Conservation (phyloP, 2,888 invertebrate genomes). For the Lepeophtheirus nordmannii region DNA sequence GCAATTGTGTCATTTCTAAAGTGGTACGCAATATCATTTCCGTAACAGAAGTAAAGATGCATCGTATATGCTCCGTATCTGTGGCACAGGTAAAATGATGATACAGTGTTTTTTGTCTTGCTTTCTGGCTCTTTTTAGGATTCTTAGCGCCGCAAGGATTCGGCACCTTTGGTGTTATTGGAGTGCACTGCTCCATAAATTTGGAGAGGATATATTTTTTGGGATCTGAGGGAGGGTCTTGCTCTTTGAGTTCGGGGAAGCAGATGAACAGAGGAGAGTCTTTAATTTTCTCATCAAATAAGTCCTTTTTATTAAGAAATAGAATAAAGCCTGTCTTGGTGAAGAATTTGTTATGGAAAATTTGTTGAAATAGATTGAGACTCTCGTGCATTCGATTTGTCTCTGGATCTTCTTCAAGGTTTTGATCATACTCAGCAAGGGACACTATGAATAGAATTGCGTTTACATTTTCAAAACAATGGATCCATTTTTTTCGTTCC, state of each 20-base stretch:
- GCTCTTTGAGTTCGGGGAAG: conserved; percentile 10
- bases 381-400: conserved; percentile 49
- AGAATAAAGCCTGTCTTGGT: conserved; percentile 46
- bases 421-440: conserved; percentile 19
- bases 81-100: conserved; percentile 19
- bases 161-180: too few relatives aligned
- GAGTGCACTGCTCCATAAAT: background rate
- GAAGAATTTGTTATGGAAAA: conserved; percentile 49
- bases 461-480: conserved; percentile 55
- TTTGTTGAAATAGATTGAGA: conserved; percentile 46
- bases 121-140: background rate
- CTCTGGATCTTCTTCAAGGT: conserved; percentile 29
- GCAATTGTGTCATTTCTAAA: background rate
- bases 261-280: background rate
- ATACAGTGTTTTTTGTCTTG: conserved; percentile 3
- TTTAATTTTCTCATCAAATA: conserved; percentile 30
- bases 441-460: conserved; percentile 15
- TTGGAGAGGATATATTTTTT: conserved; percentile 14
- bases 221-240: background rate
- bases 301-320: conserved; percentile 49
- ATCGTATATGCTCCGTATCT: conserved; percentile 15
- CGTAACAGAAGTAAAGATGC: conserved; percentile 8
- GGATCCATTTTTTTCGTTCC: conserved; percentile 89
- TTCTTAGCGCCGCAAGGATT: background rate
- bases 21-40: conserved; percentile 10